Evolutionary conservation across 2,113 vertebrate genomes (phyloP), one percentile per base, ranked within the genome.

Genomic region (Mirza zaza): DNA sequence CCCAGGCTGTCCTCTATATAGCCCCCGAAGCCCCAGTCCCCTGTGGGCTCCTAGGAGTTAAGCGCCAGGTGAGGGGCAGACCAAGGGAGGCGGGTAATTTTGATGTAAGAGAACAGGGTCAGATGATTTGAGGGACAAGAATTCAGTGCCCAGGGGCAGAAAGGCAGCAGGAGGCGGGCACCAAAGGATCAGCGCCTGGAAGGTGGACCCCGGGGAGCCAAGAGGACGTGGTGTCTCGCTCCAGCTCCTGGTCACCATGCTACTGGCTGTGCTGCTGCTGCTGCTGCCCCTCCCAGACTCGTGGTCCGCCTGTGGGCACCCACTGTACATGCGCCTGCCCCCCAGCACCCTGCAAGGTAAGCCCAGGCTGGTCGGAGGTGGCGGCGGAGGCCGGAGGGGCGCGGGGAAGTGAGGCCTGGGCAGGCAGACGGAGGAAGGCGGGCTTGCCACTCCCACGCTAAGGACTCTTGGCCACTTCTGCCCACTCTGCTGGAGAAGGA

Each of bases 331-430:
- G 88, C 94, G 81, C 25, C 95, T 98, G 94, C 88, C 96, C 61
- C 95, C 92, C 90, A 92, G 92, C 81, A 94, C 96, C 76, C 95
- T 98, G 85, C 97, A 95, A 96, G 97, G 97, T 98, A 96, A 98
- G 97, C 84, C 67, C 0, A 12, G 90, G 65, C 32, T 39, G 36
- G 48, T 27, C 77, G 3, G 59, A 67, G 75, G 32, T 42, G 45
- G 52, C 0, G 0, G 2, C 0, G 57, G 76, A 59, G 68, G 61
- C 5, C 59, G 75, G 68, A 39, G 52, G 67, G n/a, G 3, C 50
- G 0, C 0, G 14, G 39, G 7, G 36, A 77, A 0, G 45, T 32
- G 17, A 18, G n/a, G 14, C 45, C 39, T 0, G 3, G 59, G 71
- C 25, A 4, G 59, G 61, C 61, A 29, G 27, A 25, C n/a, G 29